A percentile compares a stretch with the other conserved stretches of the same genome.
phyloP scores from a whole-genome alignment of 2,888 invertebrate species.

The Eristalis tenax region DNA sequence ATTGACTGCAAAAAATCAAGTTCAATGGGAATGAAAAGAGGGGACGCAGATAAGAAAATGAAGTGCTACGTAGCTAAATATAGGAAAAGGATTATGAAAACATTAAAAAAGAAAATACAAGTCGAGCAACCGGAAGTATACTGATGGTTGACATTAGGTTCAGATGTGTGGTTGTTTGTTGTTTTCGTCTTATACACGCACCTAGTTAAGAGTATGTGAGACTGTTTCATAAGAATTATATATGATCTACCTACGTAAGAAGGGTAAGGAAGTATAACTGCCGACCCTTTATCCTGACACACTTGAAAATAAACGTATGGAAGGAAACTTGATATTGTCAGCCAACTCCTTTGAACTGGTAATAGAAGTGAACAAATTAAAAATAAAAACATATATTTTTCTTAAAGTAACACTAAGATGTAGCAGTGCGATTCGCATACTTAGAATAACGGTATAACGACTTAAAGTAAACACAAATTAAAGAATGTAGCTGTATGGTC shows the following conservation, averaged over 20 bases:
- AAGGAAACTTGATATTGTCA: background rate
- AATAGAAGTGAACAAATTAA: too few relatives aligned
- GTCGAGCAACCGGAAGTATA: slow-evolving; percentile 48
- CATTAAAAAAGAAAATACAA: slow-evolving; percentile 23
- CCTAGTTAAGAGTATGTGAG: background rate
- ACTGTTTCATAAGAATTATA: background rate
- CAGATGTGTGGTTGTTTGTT: slow-evolving; percentile 7
- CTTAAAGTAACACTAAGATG: too few relatives aligned
- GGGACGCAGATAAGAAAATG: slow-evolving; percentile 5
- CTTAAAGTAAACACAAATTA: too few relatives aligned
- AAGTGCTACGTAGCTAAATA: slow-evolving; percentile 24
- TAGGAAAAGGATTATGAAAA: slow-evolving; percentile 42
- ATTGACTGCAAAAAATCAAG: slow-evolving; percentile 26
- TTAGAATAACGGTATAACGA: too few relatives aligned
- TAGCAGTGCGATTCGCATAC: too few relatives aligned
- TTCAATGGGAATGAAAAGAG: background rate
- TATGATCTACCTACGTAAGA: background rate
- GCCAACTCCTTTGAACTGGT: too few relatives aligned
- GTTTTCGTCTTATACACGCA: background rate
- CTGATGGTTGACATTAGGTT: slow-evolving; percentile 47
- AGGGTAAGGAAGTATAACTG: background rate
- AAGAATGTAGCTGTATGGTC: too few relatives aligned
- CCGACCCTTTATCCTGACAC: background rate
- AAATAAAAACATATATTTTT: too few relatives aligned
- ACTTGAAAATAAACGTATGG: background rate